phyloP scores from a whole-genome alignment of 1,140 invertebrate species.

The Kradibia gibbosae region DNA sequence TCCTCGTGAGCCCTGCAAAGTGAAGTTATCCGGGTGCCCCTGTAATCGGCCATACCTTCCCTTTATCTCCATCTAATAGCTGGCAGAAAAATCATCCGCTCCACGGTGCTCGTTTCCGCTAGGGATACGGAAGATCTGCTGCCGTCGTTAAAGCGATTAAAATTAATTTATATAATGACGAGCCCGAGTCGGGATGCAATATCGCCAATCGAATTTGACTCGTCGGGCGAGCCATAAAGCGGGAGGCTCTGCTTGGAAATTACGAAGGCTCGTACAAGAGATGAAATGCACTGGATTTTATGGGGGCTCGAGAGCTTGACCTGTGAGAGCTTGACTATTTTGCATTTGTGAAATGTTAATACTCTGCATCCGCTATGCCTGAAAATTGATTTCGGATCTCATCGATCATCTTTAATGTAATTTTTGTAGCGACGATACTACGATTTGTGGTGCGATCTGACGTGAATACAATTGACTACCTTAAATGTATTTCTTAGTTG shows the following conservation, averaged over 20 bases:
- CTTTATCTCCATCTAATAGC: slow-evolving; percentile 19
- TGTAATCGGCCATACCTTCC: slow-evolving; percentile 23
- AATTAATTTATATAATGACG: slow-evolving; percentile 29
- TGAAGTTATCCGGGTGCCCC: slow-evolving; percentile 9
- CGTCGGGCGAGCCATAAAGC: background rate
- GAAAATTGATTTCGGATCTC: background rate
- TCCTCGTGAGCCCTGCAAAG: slow-evolving; percentile 31
- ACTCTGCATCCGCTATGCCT: background rate
- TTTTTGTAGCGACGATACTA: background rate
- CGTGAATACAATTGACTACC: no score
- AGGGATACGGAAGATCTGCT: background rate
- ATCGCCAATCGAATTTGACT: slow-evolving; percentile 6
- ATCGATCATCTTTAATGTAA: background rate
- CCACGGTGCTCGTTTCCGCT: background rate
- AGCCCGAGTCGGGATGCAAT: background rate
- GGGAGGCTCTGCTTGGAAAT: background rate
- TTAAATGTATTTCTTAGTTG: no score
- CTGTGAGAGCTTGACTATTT: background rate
- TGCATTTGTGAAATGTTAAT: background rate
- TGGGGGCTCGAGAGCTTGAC: background rate
- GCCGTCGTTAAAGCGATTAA: background rate
- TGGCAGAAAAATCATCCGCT: background rate
- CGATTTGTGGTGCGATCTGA: background rate
- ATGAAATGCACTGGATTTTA: background rate
- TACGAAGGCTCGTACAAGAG: background rate